These are phyloP conservation scores for Campopleginae sp. DNA, from an alignment of 2,888 invertebrate genomes.

Conservation along the genomic window DNA sequence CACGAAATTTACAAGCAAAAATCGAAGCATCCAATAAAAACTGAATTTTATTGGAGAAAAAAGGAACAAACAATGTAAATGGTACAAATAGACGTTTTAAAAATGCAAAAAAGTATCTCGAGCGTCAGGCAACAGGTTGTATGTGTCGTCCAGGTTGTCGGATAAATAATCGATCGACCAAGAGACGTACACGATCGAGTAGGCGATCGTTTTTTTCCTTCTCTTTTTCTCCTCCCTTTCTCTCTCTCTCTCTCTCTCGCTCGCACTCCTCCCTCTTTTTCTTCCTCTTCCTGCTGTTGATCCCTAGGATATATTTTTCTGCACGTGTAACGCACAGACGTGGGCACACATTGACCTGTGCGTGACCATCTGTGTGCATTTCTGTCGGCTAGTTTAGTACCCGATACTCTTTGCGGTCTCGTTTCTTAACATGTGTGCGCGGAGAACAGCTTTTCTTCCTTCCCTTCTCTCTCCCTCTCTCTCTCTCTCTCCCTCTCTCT, in stretches of 20 bases:
- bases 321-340: slow-evolving; percentile 1
- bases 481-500: neutral
- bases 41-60: neutral
- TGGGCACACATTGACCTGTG: slow-evolving; percentile 19
- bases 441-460: neutral
- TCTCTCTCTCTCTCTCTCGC: neutral
- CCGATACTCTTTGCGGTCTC: slow-evolving; percentile 54
- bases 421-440: slow-evolving; percentile 20
- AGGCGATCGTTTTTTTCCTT: slow-evolving; percentile 47
- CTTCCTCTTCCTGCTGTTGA: neutral
- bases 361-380: slow-evolving; percentile 56
- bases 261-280: neutral
- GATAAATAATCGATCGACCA: slow-evolving; percentile 63
- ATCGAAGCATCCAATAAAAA: neutral
- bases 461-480: slow-evolving; percentile 6
- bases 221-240: slow-evolving; percentile 21
- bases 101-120: neutral
- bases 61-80: neutral
- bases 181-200: slow-evolving; percentile 59
- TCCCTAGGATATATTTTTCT: slow-evolving; percentile 12
- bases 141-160: slow-evolving; percentile 50
- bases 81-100: neutral
- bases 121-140: slow-evolving; percentile 65
- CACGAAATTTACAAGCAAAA: neutral
- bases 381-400: slow-evolving; percentile 61